A percentile compares a stretch with the other conserved stretches of the same genome.
Conservation (phyloP, 2,113 vertebrate species). For the Perca flavescens region DNA sequence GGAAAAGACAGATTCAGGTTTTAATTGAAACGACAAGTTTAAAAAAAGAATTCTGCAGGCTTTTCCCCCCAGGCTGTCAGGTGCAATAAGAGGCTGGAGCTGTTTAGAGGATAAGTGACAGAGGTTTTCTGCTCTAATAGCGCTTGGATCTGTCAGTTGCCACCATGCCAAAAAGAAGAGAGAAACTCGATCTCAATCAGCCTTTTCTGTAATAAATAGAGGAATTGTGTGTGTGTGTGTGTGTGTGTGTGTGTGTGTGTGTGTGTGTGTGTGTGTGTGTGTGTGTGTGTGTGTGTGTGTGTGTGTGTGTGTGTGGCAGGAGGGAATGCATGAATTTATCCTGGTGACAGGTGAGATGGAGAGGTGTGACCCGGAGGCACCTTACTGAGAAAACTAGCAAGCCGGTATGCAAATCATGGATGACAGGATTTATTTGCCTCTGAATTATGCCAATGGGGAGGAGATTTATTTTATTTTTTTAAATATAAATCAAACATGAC, state of each 20-base stretch:
- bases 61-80: conserved; percentile 56
- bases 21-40: conserved; percentile 52
- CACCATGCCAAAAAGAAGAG: conserved; percentile 44
- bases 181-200: conserved; percentile 67
- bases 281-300: conserved; percentile 16
- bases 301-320: neutral
- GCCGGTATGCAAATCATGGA: conserved; percentile 20
- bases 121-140: conserved; percentile 60
- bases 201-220: conserved; percentile 66
- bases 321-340: conserved; percentile 24
- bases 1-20: conserved; percentile 20
- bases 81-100: conserved; percentile 49
- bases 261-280: too few species aligned
- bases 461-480: neutral
- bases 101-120: conserved; percentile 56
- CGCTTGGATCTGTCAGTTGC: conserved; percentile 46
- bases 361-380: conserved; percentile 23
- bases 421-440: conserved; percentile 32
- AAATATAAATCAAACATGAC: conserved; percentile 29
- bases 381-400: conserved; percentile 25
- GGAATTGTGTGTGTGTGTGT: conserved; percentile 39
- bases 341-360: conserved; percentile 49
- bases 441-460: conserved; percentile 11
- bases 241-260: too few species aligned
- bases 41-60: neutral